Base-by-base conservation (phyloP, 2,888 invertebrate species). In the Morpho deidamia region DNA sequence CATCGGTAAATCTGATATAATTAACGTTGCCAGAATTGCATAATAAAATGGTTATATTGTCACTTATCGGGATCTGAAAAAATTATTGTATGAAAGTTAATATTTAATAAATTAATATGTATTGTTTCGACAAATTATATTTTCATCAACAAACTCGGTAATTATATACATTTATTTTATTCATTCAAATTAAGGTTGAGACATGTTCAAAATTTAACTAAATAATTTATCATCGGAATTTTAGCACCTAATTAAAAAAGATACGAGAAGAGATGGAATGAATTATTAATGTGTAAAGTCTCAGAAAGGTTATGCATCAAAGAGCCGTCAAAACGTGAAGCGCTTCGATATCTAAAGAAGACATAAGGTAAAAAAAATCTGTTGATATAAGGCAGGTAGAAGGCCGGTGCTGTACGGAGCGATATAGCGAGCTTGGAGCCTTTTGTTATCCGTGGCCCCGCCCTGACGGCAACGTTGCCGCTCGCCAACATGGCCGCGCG, bases 361-460 rank as follows among this genome's bases (percentile, higher is more conserved):
- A 53, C 56, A 58, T 61, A 58, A 60, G 50, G 61, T 60, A 58
- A 59, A 60, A 58, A 63, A 61, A 55, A 59, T 59, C 41, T 56
- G 51, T 49, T 60, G 62, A 60, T 60, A 59, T 55, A 53, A 57
- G 57, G 60, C 64, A 64, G 63, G 64, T 64, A 64, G 52, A 56
- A 59, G 62, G 61, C 52, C 56, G 57, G 44, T 55, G 53, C 45
- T 41, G 50, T 55, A 41, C 50, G 44, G 48, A 48, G 56, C 53
- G 46, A 53, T 51, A 50, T 39, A 55, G 49, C 49, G 55, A 62
- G 58, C 66, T 65, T 61, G 58, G 76, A 76, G 81, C 46, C 75
- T 80, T 63, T 80, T 74, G 78, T 82, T 88, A 87, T 86, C 87
- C 80, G 75, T 70, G 76, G 70, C 75, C 69, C 74, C 72, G 76